Conservation (phyloP, 2,888 invertebrate genomes). For the Chymomyza amoena region DNA sequence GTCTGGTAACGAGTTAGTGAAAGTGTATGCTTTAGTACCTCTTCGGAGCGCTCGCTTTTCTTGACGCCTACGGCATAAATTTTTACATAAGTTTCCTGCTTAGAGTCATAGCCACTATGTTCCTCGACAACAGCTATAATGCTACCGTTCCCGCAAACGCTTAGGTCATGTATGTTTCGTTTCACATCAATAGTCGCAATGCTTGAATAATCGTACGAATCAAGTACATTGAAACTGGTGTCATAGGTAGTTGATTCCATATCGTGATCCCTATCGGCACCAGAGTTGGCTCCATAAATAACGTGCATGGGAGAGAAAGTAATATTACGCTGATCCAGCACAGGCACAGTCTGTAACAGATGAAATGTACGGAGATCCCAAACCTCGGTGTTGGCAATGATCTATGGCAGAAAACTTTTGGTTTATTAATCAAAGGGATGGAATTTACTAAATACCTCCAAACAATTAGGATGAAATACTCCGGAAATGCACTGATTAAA, state of each 20-base stretch:
- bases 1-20: constrained; percentile 15
- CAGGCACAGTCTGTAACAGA: constrained; percentile 94
- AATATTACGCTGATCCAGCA: constrained; percentile 91
- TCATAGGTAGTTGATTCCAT: constrained; percentile 87
- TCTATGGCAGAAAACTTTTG: constrained; percentile 78
- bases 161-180: constrained; percentile 91
- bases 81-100: constrained; percentile 85
- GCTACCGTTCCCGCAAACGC: constrained; percentile 90
- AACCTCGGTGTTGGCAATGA: constrained; percentile 98
- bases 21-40: constrained; percentile 79
- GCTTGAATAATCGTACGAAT: constrained; percentile 95
- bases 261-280: constrained; percentile 85
- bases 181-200: constrained; percentile 97
- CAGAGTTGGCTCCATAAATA: constrained; percentile 91
- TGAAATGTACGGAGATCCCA: constrained; percentile 98
- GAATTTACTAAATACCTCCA: constrained; percentile 83
- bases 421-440: neutral
- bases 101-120: constrained; percentile 88
- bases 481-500: constrained; percentile 96
- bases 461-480: constrained; percentile 96
- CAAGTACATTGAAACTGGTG: constrained; percentile 96
- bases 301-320: constrained; percentile 92
- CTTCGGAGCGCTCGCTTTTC: constrained; percentile 93
- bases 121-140: constrained; percentile 96
- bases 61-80: constrained; percentile 95